Base-by-base conservation (phyloP, 2,113 vertebrate species). In the Grus americana region DNA sequence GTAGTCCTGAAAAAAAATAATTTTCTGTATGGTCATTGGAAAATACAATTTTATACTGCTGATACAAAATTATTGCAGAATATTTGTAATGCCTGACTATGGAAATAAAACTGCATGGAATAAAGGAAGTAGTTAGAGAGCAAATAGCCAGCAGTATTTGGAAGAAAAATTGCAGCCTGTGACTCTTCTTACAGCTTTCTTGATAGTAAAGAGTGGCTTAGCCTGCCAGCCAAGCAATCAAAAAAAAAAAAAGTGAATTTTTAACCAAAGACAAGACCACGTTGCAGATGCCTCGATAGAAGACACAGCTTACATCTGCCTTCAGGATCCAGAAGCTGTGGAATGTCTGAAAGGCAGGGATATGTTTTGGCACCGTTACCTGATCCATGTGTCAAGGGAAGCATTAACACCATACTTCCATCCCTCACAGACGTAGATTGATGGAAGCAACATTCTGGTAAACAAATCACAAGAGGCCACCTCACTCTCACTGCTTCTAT, bases 381-480 rank as follows among this genome's bases (percentile, higher is more conserved):
- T 87, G 88, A 95, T 96, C 93, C 27, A 0, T 65, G 79, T 94
- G 90, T 97, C 90, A 88, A 88, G 94, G 96, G 96, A 97, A 80
- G 79, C 62, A 83, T 95, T 96, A 92, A 87, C 79, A 90, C 90
- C 75, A 52, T 15, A 22, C 40, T 85, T 76, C 66, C 70, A 81
- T 8, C 88, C 73, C 55, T 96, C 74, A 15, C 91, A 94, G 68
- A 58, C 27, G 1, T 19, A 65, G 92, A 92, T 2, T 90, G 93
- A 93, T 92, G 91, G 93, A 89, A 95, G 67, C 84, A 92, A 32
- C 86, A 62, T 89, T 95, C 86, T 92, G 8, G 7, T 83, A 85
- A 92, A 88, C 81, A 79, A 88, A 85, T 57, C 83, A 27, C 92
- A 79, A 73, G 79, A 86, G 81, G 42, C 82, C 61, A 65, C 83